A percentile compares a stretch with the other conserved stretches of the same genome.
phyloP scores from a whole-genome alignment of 2,888 invertebrate genomes.

The Agrochola macilenta region DNA sequence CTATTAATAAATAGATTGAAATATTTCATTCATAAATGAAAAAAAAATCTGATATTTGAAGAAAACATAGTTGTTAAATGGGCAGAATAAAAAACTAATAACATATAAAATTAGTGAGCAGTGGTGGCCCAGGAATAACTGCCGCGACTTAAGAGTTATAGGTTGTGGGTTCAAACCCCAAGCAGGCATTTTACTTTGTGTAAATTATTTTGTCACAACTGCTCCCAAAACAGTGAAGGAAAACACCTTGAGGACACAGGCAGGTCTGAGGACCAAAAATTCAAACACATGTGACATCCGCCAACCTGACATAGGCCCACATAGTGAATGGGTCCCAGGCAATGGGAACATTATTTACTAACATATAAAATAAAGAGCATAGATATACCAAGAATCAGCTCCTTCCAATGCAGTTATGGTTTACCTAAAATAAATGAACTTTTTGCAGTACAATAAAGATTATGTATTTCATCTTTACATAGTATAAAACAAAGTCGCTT shows the following conservation, averaged over 20 bases:
- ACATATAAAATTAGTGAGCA: background rate
- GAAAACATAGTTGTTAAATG: background rate
- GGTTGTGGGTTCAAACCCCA: too few species aligned
- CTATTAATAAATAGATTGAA: background rate
- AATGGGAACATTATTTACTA: background rate
- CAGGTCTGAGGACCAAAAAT: too few species aligned
- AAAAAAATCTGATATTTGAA: too few species aligned
- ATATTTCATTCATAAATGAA: background rate
- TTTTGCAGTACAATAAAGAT: background rate
- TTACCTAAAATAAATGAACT: background rate
- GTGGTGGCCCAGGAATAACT: too few species aligned
- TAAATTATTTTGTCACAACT: background rate
- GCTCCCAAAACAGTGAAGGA: too few species aligned
- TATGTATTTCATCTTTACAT: too few species aligned
- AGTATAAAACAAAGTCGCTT: too few species aligned
- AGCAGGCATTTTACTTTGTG: background rate
- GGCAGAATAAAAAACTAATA: background rate
- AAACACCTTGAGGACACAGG: too few species aligned
- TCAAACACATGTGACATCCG: background rate
- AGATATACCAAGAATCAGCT: background rate
- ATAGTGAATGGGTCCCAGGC: background rate
- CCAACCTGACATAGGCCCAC: background rate
- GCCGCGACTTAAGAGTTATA: too few species aligned
- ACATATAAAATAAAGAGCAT: background rate
- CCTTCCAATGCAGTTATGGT: background rate